phyloP scores from a whole-genome alignment of 2,113 vertebrate genomes.

The Misgurnus anguillicaudatus region DNA sequence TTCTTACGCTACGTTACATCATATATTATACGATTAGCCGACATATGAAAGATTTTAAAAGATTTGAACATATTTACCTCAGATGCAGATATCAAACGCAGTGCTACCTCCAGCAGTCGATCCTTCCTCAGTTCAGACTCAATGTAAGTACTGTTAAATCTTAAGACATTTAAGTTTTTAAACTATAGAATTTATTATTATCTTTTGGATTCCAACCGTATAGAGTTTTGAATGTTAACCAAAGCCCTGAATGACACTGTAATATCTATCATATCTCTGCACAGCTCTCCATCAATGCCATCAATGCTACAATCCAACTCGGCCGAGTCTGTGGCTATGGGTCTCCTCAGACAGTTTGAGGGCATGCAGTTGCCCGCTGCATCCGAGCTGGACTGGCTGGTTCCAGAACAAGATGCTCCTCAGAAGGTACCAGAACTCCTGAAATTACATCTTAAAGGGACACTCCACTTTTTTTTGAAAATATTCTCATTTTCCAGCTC shows the following conservation, averaged over 20 bases:
- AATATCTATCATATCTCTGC: neutral
- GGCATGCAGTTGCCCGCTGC: constrained; percentile 97
- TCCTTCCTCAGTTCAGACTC: constrained; percentile 83
- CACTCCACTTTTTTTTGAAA: too few species aligned
- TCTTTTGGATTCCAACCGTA: neutral
- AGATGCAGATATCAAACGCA: constrained; percentile 91
- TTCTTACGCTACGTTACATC: too few species aligned
- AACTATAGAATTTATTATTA: neutral
- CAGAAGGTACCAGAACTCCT: constrained; percentile 82
- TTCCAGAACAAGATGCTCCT: constrained; percentile 92
- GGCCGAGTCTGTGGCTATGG: constrained; percentile 96
- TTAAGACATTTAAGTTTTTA: neutral
- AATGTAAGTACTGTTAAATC: constrained; percentile 78
- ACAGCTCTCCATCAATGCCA: constrained; percentile 83
- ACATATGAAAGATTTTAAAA: neutral
- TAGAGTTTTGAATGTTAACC: neutral
- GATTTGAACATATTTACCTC: neutral
- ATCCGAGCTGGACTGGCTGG: constrained; percentile 95
- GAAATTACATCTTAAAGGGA: neutral
- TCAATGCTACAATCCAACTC: constrained; percentile 92
- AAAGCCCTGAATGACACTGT: neutral
- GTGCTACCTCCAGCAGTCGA: constrained; percentile 70
- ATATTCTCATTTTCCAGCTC: too few species aligned
- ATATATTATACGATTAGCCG: too few species aligned
- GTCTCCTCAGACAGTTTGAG: constrained; percentile 94